phyloP scores from a whole-genome alignment of 2,888 invertebrate genomes.

The Idaea aversata region DNA sequence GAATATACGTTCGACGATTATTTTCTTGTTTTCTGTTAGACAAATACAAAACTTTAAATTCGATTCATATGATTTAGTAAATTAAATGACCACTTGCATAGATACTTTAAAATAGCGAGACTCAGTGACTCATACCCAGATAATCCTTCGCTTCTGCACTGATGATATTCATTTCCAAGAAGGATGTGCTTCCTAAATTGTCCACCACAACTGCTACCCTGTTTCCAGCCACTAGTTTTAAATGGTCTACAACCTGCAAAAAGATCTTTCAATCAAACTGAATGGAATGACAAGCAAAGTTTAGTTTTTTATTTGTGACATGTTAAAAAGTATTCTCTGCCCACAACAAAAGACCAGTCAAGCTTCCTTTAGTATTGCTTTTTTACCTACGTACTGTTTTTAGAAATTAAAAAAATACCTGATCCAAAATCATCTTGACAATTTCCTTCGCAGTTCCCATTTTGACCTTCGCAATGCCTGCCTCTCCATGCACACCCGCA shows the following conservation, averaged over 20 bases:
- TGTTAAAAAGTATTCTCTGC: no score
- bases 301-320: no score
- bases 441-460: constrained; percentile 72
- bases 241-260: constrained; percentile 53
- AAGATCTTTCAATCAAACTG: constrained; percentile 3
- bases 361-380: no score
- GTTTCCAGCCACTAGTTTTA: constrained; percentile 53
- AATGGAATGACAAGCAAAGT: not conserved
- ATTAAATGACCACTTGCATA: not conserved
- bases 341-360: no score
- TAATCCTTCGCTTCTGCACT: constrained; percentile 83
- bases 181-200: constrained; percentile 88
- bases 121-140: constrained; percentile 71
- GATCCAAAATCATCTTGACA: constrained; percentile 68
- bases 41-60: not conserved
- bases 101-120: not conserved
- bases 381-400: not conserved
- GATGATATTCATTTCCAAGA: constrained; percentile 87
- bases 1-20: constrained; percentile 76
- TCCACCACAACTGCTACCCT: constrained; percentile 85
- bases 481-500: constrained; percentile 79
- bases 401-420: constrained; percentile 43
- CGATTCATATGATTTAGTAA: not conserved
- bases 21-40: constrained; percentile 59
- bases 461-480: constrained; percentile 69